Evolutionary conservation across 2,888 invertebrate genomes (phyloP), one percentile per base, ranked within the genome.

Genomic region (Macaria notata): DNA sequence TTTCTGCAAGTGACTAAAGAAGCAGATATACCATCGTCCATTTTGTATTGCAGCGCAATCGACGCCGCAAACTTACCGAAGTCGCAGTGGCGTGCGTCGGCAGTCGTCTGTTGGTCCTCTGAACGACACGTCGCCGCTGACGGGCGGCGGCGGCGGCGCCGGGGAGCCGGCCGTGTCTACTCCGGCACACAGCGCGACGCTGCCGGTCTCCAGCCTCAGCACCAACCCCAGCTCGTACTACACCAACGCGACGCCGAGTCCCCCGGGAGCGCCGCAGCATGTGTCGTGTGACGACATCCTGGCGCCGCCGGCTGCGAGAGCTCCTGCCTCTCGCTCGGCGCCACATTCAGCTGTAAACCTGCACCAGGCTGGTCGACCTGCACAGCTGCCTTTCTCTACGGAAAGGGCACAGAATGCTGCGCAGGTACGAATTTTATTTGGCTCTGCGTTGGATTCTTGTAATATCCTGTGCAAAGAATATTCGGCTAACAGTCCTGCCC

Each of bases 41-140:
- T 56, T 39, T 52, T 52, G 36, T 9, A 8, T 93, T 92, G 54
- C 91, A 93, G 93, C 93, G 54, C 93, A 93, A 86, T 93, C 93
- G 31, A 93, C 93, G 49, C 93, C 94, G 31, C 93, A 92, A 73
- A 90, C 94, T 63, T 92, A 92, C 65, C 90, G 93, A 69, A 91
- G 93, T 61, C 88, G 93, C 53, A 89, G 92, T 48, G 93, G 92
- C 9, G 93, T 94, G 53, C 87, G 93, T 9, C 90, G 94, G 30
- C 94, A 94, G 76, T 94, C 94, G 6, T 94, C 94, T 0, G 92
- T 92, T 66, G 94, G 94, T 3, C 93, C 93, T 0, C 85, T 93
- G 67, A 92, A 93, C 68, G 93, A 93, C 71, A 89, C 89, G 52
- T 91, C 90, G 0, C 91, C 91, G 58, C 75, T 92, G 69, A 87